Evolutionary conservation across 2,888 invertebrate genomes (phyloP).

Genomic region (Gonocerus acuteangulatus): DNA sequence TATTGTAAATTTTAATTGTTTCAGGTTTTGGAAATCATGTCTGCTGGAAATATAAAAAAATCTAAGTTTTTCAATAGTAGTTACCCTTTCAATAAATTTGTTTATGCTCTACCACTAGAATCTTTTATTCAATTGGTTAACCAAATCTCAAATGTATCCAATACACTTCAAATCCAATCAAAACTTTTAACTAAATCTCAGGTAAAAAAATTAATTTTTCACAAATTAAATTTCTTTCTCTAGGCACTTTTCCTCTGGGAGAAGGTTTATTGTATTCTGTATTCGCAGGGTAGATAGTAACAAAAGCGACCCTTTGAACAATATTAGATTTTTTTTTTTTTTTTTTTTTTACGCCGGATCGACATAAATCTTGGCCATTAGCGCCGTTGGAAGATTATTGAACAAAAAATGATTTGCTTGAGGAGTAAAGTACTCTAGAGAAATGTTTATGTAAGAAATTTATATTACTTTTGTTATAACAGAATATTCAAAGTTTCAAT

Average conservation of each 20-base stretch:
- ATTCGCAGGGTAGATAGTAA: too few relatives aligned
- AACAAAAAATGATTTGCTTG: too few relatives aligned
- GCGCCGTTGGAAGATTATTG: too few relatives aligned
- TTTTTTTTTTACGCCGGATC: too few relatives aligned
- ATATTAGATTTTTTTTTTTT: too few relatives aligned
- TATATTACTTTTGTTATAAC: too few relatives aligned
- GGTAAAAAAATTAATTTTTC: not conserved
- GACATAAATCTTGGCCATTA: too few relatives aligned
- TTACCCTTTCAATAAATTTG: not conserved
- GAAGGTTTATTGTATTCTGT: too few relatives aligned
- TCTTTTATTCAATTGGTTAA: not conserved
- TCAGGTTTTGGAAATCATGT: slow-evolving; percentile 2
- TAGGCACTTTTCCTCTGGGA: not conserved
- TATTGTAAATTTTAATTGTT: not conserved
- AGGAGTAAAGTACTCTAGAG: too few relatives aligned
- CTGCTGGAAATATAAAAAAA: not conserved
- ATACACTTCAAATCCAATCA: slow-evolving; percentile 5
- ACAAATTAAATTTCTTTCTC: not conserved
- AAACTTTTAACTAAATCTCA: slow-evolving; percentile 1
- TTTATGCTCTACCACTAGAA: not conserved
- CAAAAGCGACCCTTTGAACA: too few relatives aligned
- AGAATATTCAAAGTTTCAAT: too few relatives aligned
- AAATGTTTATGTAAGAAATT: too few relatives aligned
- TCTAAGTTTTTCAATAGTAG: not conserved
- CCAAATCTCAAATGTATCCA: not conserved